phyloP scores from a whole-genome alignment of 35 echinoderm and acorn worm species.

The Eucidaris tribuloides region DNA sequence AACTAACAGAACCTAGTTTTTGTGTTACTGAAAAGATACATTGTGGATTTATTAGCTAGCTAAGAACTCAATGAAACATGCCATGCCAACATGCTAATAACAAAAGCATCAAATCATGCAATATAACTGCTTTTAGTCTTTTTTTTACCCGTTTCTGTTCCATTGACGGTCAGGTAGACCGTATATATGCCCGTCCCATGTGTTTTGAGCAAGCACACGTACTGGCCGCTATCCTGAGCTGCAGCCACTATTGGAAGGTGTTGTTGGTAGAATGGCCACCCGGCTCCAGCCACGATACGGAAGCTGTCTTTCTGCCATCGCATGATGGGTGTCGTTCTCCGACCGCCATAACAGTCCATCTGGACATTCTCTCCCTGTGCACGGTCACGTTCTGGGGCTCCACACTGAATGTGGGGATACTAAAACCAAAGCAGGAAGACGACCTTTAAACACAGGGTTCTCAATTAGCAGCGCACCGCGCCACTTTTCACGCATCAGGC shows the following conservation, averaged over 20 bases:
- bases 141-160: constrained; percentile 58
- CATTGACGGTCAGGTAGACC: constrained; percentile 42
- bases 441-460: constrained; percentile 46
- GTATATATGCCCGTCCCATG: constrained; percentile 6
- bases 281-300: neutral
- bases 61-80: too few species aligned
- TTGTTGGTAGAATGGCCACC: constrained; percentile 76
- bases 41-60: too few species aligned
- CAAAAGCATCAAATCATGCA: constrained; percentile 5
- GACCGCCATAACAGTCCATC: constrained; percentile 50
- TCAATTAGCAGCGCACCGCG: too few species aligned
- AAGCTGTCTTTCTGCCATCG: constrained; percentile 63
- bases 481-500: too few species aligned
- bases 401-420: constrained; percentile 52
- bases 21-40: too few species aligned
- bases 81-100: too few species aligned
- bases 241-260: constrained; percentile 78
- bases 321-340: constrained; percentile 59
- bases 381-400: constrained; percentile 47
- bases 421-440: too few species aligned
- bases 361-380: constrained; percentile 50
- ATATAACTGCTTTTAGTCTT: neutral
- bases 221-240: constrained; percentile 48
- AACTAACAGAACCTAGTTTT: too few species aligned
- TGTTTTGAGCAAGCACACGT: constrained; percentile 63